A percentile compares a stretch with the other conserved stretches of the same genome.
Conservation (phyloP, 2,888 invertebrate genomes). For the Heliconius aoede region DNA sequence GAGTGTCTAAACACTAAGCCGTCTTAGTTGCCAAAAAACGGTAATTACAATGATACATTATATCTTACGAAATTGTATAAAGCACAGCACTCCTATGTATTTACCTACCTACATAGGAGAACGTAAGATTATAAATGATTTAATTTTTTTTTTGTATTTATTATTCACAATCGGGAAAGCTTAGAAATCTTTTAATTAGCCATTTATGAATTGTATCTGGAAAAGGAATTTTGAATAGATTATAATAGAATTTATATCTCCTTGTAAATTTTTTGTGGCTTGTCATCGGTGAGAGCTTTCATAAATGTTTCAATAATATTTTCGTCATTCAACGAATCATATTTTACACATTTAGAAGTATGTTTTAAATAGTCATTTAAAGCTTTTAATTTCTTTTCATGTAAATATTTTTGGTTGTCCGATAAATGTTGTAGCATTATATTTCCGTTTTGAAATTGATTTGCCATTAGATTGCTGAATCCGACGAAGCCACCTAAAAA, state of each 20-base stretch:
- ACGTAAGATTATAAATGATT: too few species aligned
- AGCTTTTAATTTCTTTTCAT: constrained; percentile 86
- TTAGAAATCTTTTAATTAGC: constrained; percentile 86
- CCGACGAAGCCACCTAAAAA: constrained; percentile 87
- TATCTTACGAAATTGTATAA: neutral
- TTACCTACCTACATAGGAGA: too few species aligned
- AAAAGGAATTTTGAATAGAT: constrained; percentile 83
- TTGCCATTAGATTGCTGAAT: constrained; percentile 87
- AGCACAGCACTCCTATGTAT: neutral
- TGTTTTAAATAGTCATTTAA: constrained; percentile 85
- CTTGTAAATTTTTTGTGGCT: constrained; percentile 86
- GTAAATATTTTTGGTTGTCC: constrained; percentile 85
- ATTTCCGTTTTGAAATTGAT: constrained; percentile 84
- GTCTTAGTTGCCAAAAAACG: too few species aligned
- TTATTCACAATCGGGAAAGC: constrained; percentile 78
- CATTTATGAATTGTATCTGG: constrained; percentile 84
- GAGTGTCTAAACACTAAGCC: too few species aligned
- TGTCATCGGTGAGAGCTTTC: constrained; percentile 83
- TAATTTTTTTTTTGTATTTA: neutral
- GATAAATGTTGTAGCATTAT: constrained; percentile 86
- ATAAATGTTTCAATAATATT: constrained; percentile 85
- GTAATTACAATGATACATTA: neutral
- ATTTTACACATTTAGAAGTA: constrained; percentile 67
- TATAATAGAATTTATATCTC: constrained; percentile 86
- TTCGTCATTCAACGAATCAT: constrained; percentile 80